A percentile compares a stretch with the other conserved stretches of the same genome.
Conservation (phyloP, 2,797 vertebrate genomes). For the Rhodeus uyekii region DNA sequence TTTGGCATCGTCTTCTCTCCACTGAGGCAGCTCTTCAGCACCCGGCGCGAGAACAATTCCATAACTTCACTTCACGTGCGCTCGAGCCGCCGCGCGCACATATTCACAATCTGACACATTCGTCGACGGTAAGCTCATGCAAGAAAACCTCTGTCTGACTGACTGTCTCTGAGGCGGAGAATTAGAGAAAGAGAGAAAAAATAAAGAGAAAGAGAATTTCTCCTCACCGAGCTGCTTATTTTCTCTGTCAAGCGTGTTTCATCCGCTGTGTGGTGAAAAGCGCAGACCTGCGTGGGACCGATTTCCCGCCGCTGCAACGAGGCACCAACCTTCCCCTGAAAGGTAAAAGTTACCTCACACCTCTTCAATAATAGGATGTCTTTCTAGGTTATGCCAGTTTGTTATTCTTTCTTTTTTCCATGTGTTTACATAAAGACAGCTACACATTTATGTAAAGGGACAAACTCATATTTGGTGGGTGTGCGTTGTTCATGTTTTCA, state of each 20-base stretch:
- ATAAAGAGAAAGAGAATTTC: constrained; percentile 34
- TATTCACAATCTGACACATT: constrained; percentile 48
- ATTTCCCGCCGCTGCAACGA: constrained; percentile 33
- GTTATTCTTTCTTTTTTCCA: background rate
- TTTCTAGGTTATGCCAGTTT: background rate
- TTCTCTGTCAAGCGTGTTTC: constrained; percentile 40
- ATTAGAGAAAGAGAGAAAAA: constrained; percentile 1
- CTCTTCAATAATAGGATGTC: background rate
- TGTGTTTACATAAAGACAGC: background rate
- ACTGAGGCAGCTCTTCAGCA: constrained; percentile 10
- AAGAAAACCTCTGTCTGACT: constrained; percentile 45
- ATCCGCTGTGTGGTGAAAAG: constrained; percentile 40
- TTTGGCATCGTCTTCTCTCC: background rate
- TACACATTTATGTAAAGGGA: background rate
- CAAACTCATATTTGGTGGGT: background rate
- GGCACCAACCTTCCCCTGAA: constrained; percentile 37
- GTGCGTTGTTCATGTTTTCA: background rate
- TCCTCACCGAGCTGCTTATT: constrained; percentile 36
- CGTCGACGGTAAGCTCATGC: constrained; percentile 46
- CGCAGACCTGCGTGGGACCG: constrained; percentile 44
- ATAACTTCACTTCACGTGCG: constrained; percentile 30
- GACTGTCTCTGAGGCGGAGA: constrained; percentile 22
- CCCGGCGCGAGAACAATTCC: constrained; percentile 16
- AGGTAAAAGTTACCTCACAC: constrained; percentile 52
- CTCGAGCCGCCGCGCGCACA: background rate